A percentile compares a stretch with the other conserved stretches of the same genome.
phyloP scores from a whole-genome alignment of 2,113 vertebrate genomes.

The Thamnaconus septentrionalis region DNA sequence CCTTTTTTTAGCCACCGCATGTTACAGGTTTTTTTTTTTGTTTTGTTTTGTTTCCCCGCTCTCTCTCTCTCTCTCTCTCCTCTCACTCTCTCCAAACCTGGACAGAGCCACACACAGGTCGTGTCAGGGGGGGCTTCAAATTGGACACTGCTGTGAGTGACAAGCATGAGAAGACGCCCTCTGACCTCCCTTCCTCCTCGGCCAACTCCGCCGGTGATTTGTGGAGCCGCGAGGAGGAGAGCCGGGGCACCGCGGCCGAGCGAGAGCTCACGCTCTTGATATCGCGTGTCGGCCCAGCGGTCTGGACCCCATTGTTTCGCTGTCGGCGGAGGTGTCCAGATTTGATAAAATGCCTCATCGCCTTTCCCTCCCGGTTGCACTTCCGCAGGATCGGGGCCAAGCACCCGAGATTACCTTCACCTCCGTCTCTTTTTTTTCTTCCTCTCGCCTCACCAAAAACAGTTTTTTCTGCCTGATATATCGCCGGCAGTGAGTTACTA shows the following conservation, averaged over 20 bases:
- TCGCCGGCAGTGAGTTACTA: conserved; percentile 18
- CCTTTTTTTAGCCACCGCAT: conserved; percentile 75
- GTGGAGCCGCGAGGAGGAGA: conserved; percentile 33
- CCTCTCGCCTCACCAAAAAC: not conserved
- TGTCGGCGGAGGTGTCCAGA: conserved; percentile 52
- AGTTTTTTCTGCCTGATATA: conserved; percentile 5
- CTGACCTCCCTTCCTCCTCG: conserved; percentile 35
- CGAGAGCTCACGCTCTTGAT: conserved; percentile 43
- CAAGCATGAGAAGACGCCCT: conserved; percentile 70
- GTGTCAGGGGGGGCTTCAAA: conserved; percentile 22
- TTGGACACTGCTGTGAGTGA: conserved; percentile 54
- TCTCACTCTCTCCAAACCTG: conserved; percentile 69
- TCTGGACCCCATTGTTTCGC: conserved; percentile 59
- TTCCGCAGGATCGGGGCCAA: conserved; percentile 25
- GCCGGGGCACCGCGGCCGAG: conserved; percentile 27
- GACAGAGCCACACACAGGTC: conserved; percentile 10
- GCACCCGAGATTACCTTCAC: conserved; percentile 29
- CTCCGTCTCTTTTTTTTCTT: conserved; percentile 1
- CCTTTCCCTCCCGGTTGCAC: conserved; percentile 29
- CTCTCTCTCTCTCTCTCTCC: conserved; percentile 17
- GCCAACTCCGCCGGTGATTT: conserved; percentile 45
- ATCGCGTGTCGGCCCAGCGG: conserved; percentile 42
- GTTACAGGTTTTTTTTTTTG: conserved; percentile 33
- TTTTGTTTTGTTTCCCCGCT: too few species aligned
- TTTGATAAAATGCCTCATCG: conserved; percentile 51